Evolutionary conservation across 2,113 vertebrate species (phyloP).

Genomic region (Mionectes macconnelli): DNA sequence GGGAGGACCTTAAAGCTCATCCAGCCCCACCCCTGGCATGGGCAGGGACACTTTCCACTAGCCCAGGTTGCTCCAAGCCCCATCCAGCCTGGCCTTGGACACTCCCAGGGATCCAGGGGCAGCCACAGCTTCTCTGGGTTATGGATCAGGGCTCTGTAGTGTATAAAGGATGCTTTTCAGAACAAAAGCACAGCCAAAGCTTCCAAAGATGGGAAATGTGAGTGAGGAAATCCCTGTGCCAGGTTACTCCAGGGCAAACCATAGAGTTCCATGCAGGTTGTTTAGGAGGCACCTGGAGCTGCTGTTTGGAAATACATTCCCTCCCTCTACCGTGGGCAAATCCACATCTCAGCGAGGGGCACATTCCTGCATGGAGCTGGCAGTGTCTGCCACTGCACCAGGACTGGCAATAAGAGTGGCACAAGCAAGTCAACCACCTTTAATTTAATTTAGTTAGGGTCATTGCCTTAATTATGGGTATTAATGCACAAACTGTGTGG

Average conservation of each 20-base stretch:
- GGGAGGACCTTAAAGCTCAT: neutral
- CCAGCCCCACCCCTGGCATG: neutral
- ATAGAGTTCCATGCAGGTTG: accelerated
- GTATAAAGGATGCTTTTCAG: neutral
- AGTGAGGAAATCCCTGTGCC: accelerated
- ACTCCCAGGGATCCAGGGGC: neutral
- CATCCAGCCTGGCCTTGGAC: accelerated
- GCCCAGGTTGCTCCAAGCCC: neutral
- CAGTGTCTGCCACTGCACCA: neutral
- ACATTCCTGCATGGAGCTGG: neutral
- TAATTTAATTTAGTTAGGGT: neutral
- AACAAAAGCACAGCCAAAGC: neutral
- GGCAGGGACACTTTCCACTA: neutral
- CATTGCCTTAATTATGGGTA: neutral
- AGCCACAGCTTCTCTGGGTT: neutral
- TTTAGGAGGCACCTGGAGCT: neutral
- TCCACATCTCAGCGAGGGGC: accelerated
- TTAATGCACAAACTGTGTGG: accelerated
- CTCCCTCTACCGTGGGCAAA: neutral
- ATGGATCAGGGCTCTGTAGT: neutral
- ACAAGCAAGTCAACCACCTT: neutral
- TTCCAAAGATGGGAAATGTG: neutral
- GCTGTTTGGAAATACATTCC: neutral
- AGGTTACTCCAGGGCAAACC: accelerated
- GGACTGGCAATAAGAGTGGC: accelerated